phyloP scores from a whole-genome alignment of 1,140 invertebrate species.

The Ceratina calcarata region DNA sequence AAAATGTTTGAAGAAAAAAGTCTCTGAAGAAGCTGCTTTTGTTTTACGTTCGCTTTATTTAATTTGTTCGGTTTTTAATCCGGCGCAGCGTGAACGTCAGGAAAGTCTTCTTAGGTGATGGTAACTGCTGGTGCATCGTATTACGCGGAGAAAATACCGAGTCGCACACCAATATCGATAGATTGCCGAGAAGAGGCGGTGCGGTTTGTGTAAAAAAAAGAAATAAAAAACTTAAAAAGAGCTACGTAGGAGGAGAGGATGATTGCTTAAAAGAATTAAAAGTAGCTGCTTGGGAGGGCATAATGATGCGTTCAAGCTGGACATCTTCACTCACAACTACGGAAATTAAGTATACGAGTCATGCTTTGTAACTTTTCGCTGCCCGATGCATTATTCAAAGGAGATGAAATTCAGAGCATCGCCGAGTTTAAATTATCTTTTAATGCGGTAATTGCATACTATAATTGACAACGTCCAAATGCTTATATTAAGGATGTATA shows the following conservation, averaged over 20 bases:
- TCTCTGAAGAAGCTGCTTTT: conserved; percentile 36
- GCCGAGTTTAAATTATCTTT: neutral
- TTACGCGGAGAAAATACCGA: conserved; percentile 28
- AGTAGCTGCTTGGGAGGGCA: too few species aligned
- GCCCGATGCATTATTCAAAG: conserved; percentile 19
- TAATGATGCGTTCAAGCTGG: conserved; percentile 29
- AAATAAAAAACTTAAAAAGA: conserved; percentile 5
- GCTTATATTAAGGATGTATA: neutral
- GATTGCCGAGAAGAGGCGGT: conserved; percentile 66
- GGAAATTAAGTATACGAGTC: neutral
- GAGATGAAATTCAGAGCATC: neutral
- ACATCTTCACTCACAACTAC: neutral
- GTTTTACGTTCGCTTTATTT: neutral
- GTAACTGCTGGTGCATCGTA: conserved; percentile 42
- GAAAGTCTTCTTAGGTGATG: conserved; percentile 23
- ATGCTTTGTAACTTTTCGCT: conserved; percentile 21
- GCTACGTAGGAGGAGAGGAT: neutral
- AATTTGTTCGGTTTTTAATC: conserved; percentile 4
- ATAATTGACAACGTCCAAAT: neutral
- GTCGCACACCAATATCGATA: conserved; percentile 75
- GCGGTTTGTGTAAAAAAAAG: conserved; percentile 48
- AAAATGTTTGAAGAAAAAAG: conserved; percentile 25
- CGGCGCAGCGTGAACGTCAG: conserved; percentile 38
- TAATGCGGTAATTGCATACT: neutral
- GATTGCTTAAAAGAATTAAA: neutral